A percentile compares a stretch with the other conserved stretches of the same genome.
These are phyloP conservation scores for Rachycentron canadum DNA, from an alignment of 2,797 vertebrate genomes.

Conservation along the genomic window DNA sequence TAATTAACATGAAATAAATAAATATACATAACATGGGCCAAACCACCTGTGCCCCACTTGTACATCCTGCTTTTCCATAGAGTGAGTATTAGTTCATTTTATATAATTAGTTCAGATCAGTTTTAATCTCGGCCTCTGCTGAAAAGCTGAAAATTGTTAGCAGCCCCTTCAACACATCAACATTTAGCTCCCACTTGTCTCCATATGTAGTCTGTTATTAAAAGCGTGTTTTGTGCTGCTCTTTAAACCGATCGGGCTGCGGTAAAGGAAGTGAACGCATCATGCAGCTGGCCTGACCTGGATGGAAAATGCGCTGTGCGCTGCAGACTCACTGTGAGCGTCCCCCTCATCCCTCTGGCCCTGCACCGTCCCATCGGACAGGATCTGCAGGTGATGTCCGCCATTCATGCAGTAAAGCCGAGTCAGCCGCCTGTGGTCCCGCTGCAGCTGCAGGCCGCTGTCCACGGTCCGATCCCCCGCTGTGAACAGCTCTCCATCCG, in stretches of 20 bases:
- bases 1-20: no score
- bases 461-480: conserved; percentile 74
- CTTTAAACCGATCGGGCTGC: conserved; percentile 5
- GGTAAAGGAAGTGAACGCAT: conserved; percentile 28
- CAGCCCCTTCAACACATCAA: background rate
- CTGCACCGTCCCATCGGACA: conserved; percentile 89
- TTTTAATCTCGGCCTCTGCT: no score
- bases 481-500: conserved; percentile 82
- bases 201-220: background rate
- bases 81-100: no score
- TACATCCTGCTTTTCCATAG: no score
- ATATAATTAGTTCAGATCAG: no score
- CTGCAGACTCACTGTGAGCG: conserved; percentile 87
- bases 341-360: conserved; percentile 90
- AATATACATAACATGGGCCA: no score
- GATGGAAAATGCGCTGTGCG: conserved; percentile 11
- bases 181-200: background rate
- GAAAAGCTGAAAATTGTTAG: background rate
- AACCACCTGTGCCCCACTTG: no score
- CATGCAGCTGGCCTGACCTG: conserved; percentile 35
- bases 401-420: conserved; percentile 96
- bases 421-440: conserved; percentile 88
- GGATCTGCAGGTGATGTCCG: conserved; percentile 92
- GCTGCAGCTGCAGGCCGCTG: conserved; percentile 74
- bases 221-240: background rate